phyloP scores from a whole-genome alignment of 2,888 invertebrate species.

The Schizotus pectinicornis region DNA sequence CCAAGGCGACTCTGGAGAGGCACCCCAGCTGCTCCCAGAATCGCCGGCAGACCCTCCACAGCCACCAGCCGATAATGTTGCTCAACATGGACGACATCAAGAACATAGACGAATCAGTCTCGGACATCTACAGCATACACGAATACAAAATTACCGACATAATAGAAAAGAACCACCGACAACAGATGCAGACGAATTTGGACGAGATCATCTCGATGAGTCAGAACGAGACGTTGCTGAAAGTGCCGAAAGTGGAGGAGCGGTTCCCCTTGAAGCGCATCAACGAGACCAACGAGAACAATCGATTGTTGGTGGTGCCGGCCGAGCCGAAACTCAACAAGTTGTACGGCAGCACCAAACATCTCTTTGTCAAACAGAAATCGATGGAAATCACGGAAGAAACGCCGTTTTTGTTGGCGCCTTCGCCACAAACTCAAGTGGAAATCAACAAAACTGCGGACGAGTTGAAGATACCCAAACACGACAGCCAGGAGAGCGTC shows the following conservation, averaged over 20 bases:
- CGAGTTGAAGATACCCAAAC: slow-evolving; percentile 44
- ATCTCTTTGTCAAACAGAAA: slow-evolving; percentile 63
- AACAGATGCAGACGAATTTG: slow-evolving; percentile 42
- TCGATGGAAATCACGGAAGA: slow-evolving; percentile 64
- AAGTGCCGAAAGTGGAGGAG: slow-evolving; percentile 45
- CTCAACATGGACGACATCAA: slow-evolving; percentile 65
- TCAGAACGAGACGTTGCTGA: slow-evolving; percentile 34
- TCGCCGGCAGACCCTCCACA: slow-evolving; percentile 66
- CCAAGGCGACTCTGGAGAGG: slow-evolving; percentile 47
- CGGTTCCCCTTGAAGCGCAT: slow-evolving; percentile 43
- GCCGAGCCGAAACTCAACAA: slow-evolving; percentile 52
- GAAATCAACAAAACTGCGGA: slow-evolving; percentile 14
- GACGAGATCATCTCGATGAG: slow-evolving; percentile 49
- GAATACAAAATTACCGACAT: slow-evolving; percentile 42
- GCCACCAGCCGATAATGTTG: slow-evolving; percentile 65
- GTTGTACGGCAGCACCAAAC: slow-evolving; percentile 62
- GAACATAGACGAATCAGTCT: slow-evolving; percentile 54
- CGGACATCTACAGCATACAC: slow-evolving; percentile 55
- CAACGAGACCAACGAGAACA: slow-evolving; percentile 46
- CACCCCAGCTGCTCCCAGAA: slow-evolving; percentile 48
- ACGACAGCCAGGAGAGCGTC: slow-evolving; percentile 62
- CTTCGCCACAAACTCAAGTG: slow-evolving; percentile 1
- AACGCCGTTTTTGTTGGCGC: slow-evolving; percentile 56
- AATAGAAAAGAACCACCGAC: slow-evolving; percentile 54
- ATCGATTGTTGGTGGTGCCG: slow-evolving; percentile 46